These are phyloP conservation scores for Hyaena hyaena DNA, from an alignment of 2,113 vertebrate species.

Conservation along the genomic window DNA sequence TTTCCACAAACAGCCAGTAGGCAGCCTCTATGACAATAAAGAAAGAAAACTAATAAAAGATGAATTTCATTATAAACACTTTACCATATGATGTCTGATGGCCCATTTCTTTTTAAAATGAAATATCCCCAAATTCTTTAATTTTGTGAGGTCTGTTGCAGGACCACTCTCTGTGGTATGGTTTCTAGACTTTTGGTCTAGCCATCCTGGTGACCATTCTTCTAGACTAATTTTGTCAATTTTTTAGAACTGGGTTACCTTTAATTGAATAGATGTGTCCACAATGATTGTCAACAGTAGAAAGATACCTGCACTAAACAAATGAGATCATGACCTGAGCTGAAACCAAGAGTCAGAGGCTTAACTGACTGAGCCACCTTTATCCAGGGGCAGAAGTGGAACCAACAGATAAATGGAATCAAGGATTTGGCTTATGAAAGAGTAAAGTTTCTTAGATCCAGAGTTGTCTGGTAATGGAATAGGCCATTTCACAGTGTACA, in stretches of 20 bases:
- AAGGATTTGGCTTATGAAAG: not conserved
- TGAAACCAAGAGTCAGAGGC: no score
- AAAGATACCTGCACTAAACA: not conserved
- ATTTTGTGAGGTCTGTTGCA: no score
- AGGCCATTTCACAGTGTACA: not conserved
- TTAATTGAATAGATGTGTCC: not conserved
- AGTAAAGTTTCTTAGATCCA: not conserved
- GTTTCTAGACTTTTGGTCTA: not conserved
- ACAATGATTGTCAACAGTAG: not conserved
- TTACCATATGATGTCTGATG: not conserved
- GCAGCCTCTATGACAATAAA: not conserved
- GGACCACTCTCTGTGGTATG: not conserved
- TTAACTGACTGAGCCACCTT: not conserved
- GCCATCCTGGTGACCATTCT: not conserved
- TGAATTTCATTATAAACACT: not conserved
- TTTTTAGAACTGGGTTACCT: not conserved
- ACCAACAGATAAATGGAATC: not conserved
- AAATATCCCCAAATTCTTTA: not conserved
- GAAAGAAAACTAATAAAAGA: not conserved
- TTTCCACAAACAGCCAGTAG: not conserved
- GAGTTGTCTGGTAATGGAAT: not conserved
- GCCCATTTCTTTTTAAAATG: not conserved
- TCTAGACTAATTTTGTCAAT: not conserved
- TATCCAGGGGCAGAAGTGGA: not conserved
- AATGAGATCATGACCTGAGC: not conserved